Conservation (phyloP, 2,888 invertebrate species). For the Carpatolechia fugitivella region DNA sequence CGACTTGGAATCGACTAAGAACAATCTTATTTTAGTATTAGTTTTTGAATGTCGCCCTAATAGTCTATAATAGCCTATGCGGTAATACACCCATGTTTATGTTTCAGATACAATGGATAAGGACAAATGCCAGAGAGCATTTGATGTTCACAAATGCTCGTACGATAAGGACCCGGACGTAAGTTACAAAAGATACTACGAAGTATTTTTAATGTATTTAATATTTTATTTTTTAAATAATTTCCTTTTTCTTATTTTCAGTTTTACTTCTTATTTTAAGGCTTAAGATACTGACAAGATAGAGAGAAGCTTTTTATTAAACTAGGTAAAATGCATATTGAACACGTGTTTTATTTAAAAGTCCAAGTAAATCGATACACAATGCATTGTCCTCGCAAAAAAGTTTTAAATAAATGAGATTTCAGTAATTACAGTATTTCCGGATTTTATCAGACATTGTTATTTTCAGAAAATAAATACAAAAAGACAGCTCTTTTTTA, state of each 20-base stretch:
- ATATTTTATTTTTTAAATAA: not conserved
- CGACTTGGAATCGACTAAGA: too few relatives aligned
- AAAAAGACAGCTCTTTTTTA: too few relatives aligned
- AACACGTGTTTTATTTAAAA: not conserved
- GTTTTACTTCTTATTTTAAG: constrained; percentile 68
- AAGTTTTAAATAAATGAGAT: too few relatives aligned
- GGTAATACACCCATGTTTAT: not conserved
- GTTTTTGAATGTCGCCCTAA: too few relatives aligned
- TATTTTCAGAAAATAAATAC: too few relatives aligned
- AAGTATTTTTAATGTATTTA: not conserved
- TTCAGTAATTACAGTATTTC: too few relatives aligned
- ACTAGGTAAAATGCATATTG: not conserved
- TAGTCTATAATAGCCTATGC: too few relatives aligned
- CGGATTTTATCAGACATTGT: too few relatives aligned
- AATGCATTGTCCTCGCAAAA: too few relatives aligned
- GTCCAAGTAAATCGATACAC: not conserved
- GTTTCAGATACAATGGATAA: constrained; percentile 60
- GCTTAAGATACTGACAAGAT: constrained; percentile 36
- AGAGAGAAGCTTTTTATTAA: constrained; percentile 21
- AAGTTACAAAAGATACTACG: constrained; percentile 34
- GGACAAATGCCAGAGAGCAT: constrained; percentile 65
- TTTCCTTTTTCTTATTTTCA: constrained; percentile 42
- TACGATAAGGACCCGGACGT: constrained; percentile 68
- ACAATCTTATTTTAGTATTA: too few relatives aligned
- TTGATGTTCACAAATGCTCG: constrained; percentile 70